Conservation (phyloP, 2,797 vertebrate species). For the Sphenodon punctatus region DNA sequence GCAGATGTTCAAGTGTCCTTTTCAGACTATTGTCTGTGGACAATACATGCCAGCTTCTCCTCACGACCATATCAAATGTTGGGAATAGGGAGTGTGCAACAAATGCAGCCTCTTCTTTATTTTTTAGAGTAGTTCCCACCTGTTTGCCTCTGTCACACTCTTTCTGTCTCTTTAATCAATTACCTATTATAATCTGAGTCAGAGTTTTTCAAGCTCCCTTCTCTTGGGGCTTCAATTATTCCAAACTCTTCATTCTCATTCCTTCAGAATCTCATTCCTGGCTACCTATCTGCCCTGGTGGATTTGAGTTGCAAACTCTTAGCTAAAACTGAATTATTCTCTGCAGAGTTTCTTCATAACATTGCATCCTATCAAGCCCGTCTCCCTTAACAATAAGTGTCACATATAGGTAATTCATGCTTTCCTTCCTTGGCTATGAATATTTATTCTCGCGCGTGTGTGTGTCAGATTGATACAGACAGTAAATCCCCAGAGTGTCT, state of each 20-base stretch:
- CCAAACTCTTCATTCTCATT: background rate
- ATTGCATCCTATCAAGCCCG: background rate
- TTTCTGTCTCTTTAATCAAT: background rate
- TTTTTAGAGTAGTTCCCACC: background rate
- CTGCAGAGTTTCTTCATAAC: constrained; percentile 8
- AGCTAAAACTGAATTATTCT: constrained; percentile 13
- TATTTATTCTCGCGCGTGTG: constrained; percentile 48
- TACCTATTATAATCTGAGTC: background rate
- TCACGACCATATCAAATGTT: background rate
- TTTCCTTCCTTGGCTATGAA: background rate
- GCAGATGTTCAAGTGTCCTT: constrained; percentile 41
- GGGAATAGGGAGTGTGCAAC: constrained; percentile 7
- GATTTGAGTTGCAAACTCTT: background rate
- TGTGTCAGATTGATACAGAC: constrained; percentile 1
- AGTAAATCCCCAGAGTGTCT: constrained; percentile 39
- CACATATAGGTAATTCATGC: constrained; percentile 18
- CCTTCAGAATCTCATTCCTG: too few relatives aligned
- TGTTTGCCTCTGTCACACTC: background rate
- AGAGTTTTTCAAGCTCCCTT: background rate
- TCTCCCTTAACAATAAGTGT: background rate
- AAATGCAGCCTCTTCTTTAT: accelerated
- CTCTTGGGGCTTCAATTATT: background rate
- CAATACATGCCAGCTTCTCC: background rate
- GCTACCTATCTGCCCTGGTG: too few relatives aligned
- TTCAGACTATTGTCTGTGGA: constrained; percentile 35